Percentiles rank a stretch among this genome's conserved stretches.
phyloP scores from a whole-genome alignment of 2,113 vertebrate genomes.

The Capreolus pygargus region DNA sequence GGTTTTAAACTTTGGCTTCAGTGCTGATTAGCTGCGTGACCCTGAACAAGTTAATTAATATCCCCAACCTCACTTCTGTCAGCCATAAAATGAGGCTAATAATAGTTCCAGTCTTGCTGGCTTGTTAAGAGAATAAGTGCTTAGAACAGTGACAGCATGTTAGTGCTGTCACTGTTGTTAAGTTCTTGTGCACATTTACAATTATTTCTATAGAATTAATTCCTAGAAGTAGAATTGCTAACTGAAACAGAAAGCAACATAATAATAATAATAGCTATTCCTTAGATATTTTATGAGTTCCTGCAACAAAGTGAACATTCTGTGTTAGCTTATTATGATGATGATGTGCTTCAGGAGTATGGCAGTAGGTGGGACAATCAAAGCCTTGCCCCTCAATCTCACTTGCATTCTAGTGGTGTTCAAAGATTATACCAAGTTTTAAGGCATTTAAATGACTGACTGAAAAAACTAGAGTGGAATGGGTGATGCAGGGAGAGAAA shows the following conservation, averaged over 20 bases:
- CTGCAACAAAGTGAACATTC: not conserved
- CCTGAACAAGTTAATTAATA: not conserved
- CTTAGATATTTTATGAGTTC: not conserved
- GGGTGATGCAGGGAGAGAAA: not conserved
- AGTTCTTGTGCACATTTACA: not conserved
- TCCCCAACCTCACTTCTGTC: not conserved
- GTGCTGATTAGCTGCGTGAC: not conserved
- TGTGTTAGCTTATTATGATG: not conserved
- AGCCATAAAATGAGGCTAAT: not conserved
- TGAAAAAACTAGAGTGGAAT: not conserved
- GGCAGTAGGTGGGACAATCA: not conserved
- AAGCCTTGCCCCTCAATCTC: not conserved
- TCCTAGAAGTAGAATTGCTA: not conserved
- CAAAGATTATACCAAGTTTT: not conserved
- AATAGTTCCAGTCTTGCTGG: not conserved
- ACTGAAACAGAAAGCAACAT: not conserved
- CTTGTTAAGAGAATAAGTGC: conserved; percentile 21
- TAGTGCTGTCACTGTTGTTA: not conserved
- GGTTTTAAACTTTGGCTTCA: not conserved
- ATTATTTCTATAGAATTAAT: conserved; percentile 15
- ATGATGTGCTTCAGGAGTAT: not conserved
- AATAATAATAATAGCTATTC: not conserved
- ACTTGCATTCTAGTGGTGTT: not conserved
- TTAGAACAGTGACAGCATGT: not conserved
- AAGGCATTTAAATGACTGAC: not conserved